Evolutionary conservation across 2,888 invertebrate species (phyloP), one percentile per base, ranked within the genome.

Genomic region (Leptarthrus brevirostris): DNA sequence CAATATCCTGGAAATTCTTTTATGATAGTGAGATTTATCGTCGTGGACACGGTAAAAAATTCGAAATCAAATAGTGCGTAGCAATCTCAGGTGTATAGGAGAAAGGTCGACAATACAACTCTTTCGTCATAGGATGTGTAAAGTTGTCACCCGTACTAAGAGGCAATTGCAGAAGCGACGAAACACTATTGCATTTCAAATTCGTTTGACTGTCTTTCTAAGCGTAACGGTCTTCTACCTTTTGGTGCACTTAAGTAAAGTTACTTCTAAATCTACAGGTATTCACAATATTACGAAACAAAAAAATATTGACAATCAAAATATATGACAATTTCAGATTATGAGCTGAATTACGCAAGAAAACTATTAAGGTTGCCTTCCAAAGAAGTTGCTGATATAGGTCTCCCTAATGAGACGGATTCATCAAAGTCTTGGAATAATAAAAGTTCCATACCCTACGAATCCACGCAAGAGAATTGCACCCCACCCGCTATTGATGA

Each of bases 401-500:
- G 52, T 2, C 6, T 6, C 22, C 34, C 18, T 26, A 52, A 47
- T 52, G 26, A 69, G 6, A 0, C 44, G 26, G 47, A 66, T 66
- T 66, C 61, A 24, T 26, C 24, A 18, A 5, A 47, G 10, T 4
- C 10, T 36, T 44, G n/a, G 2, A 24, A 52, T 49, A 53, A 40
- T 49, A 12, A 36, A 12, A 6, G 8, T 8, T 30, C 30, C 30
- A 30, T 30, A 3, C 3, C 30, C 30, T 16, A 24, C 30, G 14
- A 30, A n/a, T 30, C 30, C 10, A 14, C 34, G 14, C 16, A 47
- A 16, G 26, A 66, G 74, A 92, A 90, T 85, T 93, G 91, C 82
- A 93, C 93, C 0, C 88, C 89, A 0, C 89, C 93, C 0, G 91
- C 94, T 2, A 91, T 94, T 73, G 85, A 91, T 49, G 93, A 94